A percentile compares a stretch with the other conserved stretches of the same genome.
phyloP scores from a whole-genome alignment of 2,888 invertebrate species.

The Brenthis ino region DNA sequence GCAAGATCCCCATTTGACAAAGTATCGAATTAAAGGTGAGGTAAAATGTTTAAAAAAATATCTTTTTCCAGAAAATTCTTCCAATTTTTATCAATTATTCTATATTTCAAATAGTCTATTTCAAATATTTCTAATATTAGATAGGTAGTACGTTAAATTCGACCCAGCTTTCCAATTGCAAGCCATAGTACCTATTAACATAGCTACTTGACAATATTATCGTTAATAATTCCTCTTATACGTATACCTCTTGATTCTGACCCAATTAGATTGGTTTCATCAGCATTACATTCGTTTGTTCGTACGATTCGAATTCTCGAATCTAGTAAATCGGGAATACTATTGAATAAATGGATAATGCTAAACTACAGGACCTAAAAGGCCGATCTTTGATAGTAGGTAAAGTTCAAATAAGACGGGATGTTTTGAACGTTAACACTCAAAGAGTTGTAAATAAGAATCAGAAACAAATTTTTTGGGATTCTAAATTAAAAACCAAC shows the following conservation, averaged over 20 bases:
- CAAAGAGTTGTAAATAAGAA: too few species aligned
- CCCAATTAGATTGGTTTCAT: conserved; percentile 27
- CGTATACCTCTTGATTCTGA: conserved; percentile 12
- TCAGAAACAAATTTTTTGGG: too few species aligned
- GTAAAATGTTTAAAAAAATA: background rate
- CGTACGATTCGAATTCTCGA: background rate
- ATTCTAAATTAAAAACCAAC: too few species aligned
- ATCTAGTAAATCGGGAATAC: background rate
- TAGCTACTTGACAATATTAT: conserved; percentile 7
- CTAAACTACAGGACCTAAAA: too few species aligned
- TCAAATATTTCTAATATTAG: too few species aligned
- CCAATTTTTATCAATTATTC: too few species aligned
- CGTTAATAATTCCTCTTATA: conserved; percentile 16
- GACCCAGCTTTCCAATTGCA: background rate
- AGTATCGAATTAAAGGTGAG: too few species aligned
- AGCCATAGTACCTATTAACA: background rate
- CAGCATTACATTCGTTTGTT: conserved; percentile 19
- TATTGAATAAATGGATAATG: background rate
- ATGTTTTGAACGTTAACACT: too few species aligned
- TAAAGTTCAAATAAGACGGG: too few species aligned
- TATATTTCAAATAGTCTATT: too few species aligned
- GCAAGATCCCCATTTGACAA: too few species aligned
- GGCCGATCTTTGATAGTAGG: too few species aligned
- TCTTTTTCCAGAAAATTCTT: background rate
- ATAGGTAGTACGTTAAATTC: background rate